Conservation (phyloP, 2,888 invertebrate species). For the Stenichneumon culpator region DNA sequence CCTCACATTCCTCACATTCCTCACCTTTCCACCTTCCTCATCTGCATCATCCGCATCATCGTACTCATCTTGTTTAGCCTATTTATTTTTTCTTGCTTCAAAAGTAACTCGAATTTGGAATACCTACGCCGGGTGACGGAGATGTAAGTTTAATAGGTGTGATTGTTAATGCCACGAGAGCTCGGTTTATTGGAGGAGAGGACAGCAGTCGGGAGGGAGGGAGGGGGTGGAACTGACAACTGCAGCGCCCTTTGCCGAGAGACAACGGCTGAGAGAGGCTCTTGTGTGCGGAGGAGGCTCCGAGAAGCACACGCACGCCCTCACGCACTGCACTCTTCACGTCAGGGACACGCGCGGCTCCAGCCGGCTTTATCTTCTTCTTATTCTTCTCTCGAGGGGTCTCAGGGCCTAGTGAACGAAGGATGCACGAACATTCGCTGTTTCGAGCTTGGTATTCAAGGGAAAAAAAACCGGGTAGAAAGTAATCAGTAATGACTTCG, state of each 20-base stretch:
- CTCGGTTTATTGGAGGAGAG: constrained; percentile 14
- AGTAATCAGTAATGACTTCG: too few species aligned
- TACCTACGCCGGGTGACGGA: too few species aligned
- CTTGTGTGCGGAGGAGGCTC: background rate
- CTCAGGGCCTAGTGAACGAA: background rate
- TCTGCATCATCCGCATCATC: too few species aligned
- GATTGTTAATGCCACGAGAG: background rate
- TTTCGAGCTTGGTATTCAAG: background rate
- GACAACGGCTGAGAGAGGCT: constrained; percentile 49
- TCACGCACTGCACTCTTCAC: constrained; percentile 55
- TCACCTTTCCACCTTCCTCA: too few species aligned
- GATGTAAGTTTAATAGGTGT: background rate
- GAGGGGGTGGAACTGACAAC: constrained; percentile 50
- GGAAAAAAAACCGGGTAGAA: background rate
- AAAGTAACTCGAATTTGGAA: too few species aligned
- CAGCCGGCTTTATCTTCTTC: constrained; percentile 16
- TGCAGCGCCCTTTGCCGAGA: constrained; percentile 55
- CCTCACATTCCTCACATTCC: too few species aligned
- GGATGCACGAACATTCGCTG: background rate
- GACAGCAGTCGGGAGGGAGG: background rate
- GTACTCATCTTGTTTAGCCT: too few species aligned
- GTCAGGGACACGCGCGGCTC: constrained; percentile 63
- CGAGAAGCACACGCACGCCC: constrained; percentile 34
- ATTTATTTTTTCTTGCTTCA: too few species aligned
- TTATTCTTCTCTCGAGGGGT: constrained; percentile 4